Conservation (phyloP, 2,113 vertebrate genomes). For the Hymenochirus boettgeri region DNA sequence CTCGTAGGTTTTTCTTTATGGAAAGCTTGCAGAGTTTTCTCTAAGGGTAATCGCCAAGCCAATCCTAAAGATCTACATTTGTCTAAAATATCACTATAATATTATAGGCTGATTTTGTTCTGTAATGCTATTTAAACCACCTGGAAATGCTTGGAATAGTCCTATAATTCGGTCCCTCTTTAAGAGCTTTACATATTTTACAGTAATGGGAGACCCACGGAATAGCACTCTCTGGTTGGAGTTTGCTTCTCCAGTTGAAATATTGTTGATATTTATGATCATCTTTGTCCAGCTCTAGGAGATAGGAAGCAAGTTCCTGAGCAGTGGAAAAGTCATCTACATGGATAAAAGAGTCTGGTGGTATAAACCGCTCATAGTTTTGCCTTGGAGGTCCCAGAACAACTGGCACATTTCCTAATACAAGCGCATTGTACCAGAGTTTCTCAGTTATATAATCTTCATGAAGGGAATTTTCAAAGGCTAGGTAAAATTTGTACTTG, state of each 20-base stretch:
- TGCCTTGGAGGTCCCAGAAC: slow-evolving; percentile 56
- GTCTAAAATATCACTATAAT: too few relatives aligned
- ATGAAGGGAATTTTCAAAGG: slow-evolving; percentile 62
- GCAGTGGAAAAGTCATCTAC: slow-evolving; percentile 58
- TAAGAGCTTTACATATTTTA: slow-evolving; percentile 47
- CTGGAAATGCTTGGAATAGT: slow-evolving; percentile 6
- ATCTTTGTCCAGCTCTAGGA: slow-evolving; percentile 49
- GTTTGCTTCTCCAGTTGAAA: slow-evolving; percentile 53
- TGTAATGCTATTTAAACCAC: slow-evolving; percentile 14
- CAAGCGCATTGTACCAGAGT: slow-evolving; percentile 59
- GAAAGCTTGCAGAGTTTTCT: too few relatives aligned
- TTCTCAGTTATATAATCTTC: slow-evolving; percentile 67
- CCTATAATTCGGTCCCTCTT: slow-evolving; percentile 30
- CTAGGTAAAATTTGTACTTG: slow-evolving; percentile 60
- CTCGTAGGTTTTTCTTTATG: too few relatives aligned
- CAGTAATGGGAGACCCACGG: slow-evolving; percentile 48
- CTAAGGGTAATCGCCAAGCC: too few relatives aligned
- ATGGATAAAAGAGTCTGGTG: slow-evolving; percentile 62
- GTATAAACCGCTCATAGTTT: slow-evolving; percentile 56
- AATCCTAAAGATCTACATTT: too few relatives aligned
- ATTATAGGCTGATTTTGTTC: too few relatives aligned
- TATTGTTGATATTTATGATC: slow-evolving; percentile 50
- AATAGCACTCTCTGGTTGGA: slow-evolving; percentile 41
- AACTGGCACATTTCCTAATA: slow-evolving; percentile 53
- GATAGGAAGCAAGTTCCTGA: slow-evolving; percentile 49